Evolutionary conservation across 2,888 invertebrate species (phyloP).

Genomic region (Chironomus tentans): DNA sequence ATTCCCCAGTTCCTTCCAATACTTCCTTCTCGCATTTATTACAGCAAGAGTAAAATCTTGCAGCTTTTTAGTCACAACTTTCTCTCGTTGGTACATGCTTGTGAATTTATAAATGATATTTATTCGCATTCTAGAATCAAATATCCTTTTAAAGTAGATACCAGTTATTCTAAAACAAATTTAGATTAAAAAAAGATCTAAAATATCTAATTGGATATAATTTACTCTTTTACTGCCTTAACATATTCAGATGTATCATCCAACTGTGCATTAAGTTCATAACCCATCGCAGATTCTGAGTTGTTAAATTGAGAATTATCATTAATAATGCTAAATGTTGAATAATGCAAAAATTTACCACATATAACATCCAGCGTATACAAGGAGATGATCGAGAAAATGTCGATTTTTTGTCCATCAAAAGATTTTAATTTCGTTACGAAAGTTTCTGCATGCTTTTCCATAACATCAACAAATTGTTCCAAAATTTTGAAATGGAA

Average conservation of each 20-base stretch:
- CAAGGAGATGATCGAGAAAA: conserved; percentile 48
- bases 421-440: conserved; percentile 43
- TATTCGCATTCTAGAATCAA: conserved; percentile 38
- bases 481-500: conserved; percentile 73
- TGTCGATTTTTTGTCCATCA: conserved; percentile 43
- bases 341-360: conserved; percentile 35
- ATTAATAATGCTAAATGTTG: no score
- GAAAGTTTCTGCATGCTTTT: conserved; percentile 49
- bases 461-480: conserved; percentile 55
- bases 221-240: conserved; percentile 59
- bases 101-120: conserved; percentile 44
- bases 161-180: background rate
- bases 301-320: no score
- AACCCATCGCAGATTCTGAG: conserved; percentile 72
- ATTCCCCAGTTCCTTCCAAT: conserved; percentile 33
- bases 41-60: conserved; percentile 49
- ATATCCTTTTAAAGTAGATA: conserved; percentile 38
- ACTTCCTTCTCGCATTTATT: conserved; percentile 38
- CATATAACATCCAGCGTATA: conserved; percentile 50
- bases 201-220: conserved; percentile 29
- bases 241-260: conserved; percentile 63
- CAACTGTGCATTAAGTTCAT: conserved; percentile 54
- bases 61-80: conserved; percentile 42
- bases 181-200: background rate
- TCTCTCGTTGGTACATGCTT: conserved; percentile 49